Percentiles rank a stretch among this genome's conserved stretches.
Evolutionary conservation across 2,113 vertebrate genomes (phyloP).

Genomic region (Peromyscus leucopus): DNA sequence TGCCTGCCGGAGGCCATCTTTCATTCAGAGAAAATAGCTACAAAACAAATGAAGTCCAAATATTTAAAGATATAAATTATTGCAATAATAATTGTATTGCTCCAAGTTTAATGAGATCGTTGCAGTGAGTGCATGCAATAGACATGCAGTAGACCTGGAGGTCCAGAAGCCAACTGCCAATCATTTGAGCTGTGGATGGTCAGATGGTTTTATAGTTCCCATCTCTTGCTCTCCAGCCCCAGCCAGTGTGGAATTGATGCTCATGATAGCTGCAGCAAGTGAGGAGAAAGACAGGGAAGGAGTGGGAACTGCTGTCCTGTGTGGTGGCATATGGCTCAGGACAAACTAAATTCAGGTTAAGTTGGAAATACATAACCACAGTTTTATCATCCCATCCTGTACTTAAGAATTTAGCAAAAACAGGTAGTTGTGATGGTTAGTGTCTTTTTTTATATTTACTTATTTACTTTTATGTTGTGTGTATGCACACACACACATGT

Average conservation of each 20-base stretch:
- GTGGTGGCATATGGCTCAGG: not conserved
- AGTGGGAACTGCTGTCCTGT: not conserved
- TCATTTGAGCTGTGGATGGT: not conserved
- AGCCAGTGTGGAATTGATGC: not conserved
- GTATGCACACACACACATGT: not conserved
- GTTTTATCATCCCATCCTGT: not conserved
- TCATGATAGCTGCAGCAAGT: not conserved
- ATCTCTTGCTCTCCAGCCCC: not conserved
- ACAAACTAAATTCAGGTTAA: not conserved
- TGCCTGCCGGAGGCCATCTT: no score
- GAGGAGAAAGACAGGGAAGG: not conserved
- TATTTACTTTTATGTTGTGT: not conserved
- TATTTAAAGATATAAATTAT: not conserved
- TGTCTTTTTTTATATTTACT: not conserved
- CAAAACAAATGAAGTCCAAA: not conserved
- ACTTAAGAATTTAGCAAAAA: not conserved
- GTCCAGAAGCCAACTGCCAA: not conserved
- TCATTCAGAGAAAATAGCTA: no score
- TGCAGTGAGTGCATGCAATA: not conserved
- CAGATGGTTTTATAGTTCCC: not conserved
- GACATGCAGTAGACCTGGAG: not conserved
- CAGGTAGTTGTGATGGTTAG: not conserved
- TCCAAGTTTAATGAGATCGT: not conserved
- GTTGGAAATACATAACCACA: not conserved
- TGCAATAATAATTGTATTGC: not conserved